phyloP scores from a whole-genome alignment of 2,888 invertebrate genomes.

The Argynnis bischoffii region DNA sequence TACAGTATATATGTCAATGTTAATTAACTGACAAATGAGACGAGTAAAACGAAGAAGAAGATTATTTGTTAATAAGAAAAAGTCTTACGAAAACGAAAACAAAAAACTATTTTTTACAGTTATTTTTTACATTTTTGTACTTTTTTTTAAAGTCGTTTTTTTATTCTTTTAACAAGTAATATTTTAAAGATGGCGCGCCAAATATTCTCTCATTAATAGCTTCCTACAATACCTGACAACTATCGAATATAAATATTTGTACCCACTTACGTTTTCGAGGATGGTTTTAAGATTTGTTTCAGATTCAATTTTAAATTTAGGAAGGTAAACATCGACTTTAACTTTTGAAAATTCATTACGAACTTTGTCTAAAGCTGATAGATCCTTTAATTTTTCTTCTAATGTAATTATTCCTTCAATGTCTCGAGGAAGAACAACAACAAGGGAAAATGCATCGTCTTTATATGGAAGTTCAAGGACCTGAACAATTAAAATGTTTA shows the following conservation, averaged over 20 bases:
- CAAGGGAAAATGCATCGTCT: conserved; percentile 85
- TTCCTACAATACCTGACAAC: too few relatives aligned
- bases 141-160: too few relatives aligned
- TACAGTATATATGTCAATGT: background rate
- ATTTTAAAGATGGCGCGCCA: too few relatives aligned
- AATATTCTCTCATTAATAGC: too few relatives aligned
- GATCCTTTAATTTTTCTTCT: conserved; percentile 81
- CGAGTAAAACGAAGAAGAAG: too few relatives aligned
- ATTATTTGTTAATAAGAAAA: too few relatives aligned
- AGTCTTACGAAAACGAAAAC: too few relatives aligned
- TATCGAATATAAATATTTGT: too few relatives aligned
- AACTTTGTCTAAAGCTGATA: conserved; percentile 68
- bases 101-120: too few relatives aligned
- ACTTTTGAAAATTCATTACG: conserved; percentile 55
- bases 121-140: too few relatives aligned
- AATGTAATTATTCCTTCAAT: conserved; percentile 84
- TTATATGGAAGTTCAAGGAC: conserved; percentile 89
- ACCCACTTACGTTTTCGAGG: conserved; percentile 80
- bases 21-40: background rate
- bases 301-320: conserved; percentile 91
- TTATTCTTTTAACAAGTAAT: too few relatives aligned
- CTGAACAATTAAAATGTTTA: conserved; percentile 48
- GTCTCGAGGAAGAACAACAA: conserved; percentile 88
- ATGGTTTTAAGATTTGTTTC: conserved; percentile 83
- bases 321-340: conserved; percentile 85